phyloP scores from a whole-genome alignment of 2,888 invertebrate species.

The Deroplatys truncata region DNA sequence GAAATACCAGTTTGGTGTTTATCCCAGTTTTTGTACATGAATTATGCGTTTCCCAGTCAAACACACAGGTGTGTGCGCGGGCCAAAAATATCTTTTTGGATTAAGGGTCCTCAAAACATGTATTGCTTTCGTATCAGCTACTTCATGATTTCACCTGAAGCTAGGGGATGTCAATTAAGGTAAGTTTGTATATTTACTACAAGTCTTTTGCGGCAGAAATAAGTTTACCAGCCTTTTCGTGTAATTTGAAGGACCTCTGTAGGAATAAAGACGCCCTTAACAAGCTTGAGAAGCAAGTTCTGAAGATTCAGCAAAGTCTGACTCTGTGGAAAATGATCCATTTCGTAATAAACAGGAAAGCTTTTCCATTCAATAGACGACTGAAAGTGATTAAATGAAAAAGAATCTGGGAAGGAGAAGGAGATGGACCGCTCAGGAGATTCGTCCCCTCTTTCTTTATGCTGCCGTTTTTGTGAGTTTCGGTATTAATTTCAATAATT shows the following conservation, averaged over 20 bases:
- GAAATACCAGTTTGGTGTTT: too few species aligned
- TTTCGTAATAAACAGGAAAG: not conserved
- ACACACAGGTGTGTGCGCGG: too few species aligned
- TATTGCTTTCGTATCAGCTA: too few species aligned
- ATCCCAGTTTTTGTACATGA: too few species aligned
- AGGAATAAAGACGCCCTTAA: not conserved
- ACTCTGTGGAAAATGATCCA: not conserved
- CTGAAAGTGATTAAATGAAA: not conserved
- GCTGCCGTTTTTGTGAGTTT: not conserved
- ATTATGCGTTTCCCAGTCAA: too few species aligned
- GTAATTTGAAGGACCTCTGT: not conserved
- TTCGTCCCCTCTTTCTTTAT: not conserved
- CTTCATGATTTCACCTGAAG: too few species aligned
- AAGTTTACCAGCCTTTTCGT: not conserved
- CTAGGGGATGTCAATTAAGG: too few species aligned
- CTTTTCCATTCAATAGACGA: not conserved
- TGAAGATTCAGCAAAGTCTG: not conserved
- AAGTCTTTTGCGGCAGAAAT: not conserved
- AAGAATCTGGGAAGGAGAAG: not conserved
- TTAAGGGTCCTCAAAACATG: too few species aligned
- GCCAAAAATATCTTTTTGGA: too few species aligned
- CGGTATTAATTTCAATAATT: not conserved
- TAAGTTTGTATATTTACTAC: too few species aligned
- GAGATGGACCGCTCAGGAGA: not conserved
- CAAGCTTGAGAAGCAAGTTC: not conserved